phyloP scores from a whole-genome alignment of 2,113 vertebrate genomes.

The Cyprinodon brontotheroides region DNA sequence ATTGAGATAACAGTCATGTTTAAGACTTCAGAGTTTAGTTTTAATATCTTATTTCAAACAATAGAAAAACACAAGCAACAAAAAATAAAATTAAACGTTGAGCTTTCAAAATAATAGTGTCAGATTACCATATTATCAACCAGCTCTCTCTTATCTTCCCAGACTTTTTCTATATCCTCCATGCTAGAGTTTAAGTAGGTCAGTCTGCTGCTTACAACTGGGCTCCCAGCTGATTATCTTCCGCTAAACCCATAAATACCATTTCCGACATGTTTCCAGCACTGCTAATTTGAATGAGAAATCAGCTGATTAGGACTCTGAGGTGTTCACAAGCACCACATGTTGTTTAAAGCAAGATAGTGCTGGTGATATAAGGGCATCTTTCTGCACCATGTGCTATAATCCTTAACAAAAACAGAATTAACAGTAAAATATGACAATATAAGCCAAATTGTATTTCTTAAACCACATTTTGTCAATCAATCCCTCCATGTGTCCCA shows the following conservation, averaged over 20 bases:
- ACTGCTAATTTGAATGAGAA: not conserved
- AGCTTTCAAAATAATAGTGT: not conserved
- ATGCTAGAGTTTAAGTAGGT: not conserved
- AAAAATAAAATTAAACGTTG: not conserved
- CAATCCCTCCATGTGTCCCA: no score
- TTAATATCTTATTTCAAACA: not conserved
- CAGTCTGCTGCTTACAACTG: not conserved
- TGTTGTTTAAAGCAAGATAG: not conserved
- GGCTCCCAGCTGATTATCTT: not conserved
- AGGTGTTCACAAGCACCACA: not conserved
- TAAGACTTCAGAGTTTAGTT: not conserved
- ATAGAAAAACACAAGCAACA: not conserved
- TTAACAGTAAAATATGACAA: no score
- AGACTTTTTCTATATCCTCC: not conserved
- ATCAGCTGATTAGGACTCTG: not conserved
- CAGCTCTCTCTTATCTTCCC: not conserved
- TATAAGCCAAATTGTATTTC: no score
- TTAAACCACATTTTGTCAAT: no score
- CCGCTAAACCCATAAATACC: not conserved
- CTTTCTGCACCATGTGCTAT: not conserved
- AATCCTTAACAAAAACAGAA: not conserved
- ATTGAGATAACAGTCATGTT: not conserved
- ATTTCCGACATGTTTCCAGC: not conserved
- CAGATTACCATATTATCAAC: not conserved
- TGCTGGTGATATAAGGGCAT: not conserved